Conservation (phyloP, 1,140 invertebrate species). For the Heliconius melpomene region DNA sequence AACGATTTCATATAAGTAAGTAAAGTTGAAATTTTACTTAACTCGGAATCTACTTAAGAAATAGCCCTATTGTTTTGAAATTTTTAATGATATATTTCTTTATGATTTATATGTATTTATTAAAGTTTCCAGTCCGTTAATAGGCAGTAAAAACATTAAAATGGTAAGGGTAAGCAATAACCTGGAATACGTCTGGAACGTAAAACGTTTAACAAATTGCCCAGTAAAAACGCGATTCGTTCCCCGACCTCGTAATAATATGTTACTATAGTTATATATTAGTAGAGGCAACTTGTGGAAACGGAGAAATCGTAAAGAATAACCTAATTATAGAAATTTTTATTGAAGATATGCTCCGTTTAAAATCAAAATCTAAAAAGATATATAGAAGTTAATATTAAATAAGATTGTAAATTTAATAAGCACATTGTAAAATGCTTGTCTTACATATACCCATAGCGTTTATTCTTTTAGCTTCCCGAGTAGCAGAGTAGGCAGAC, state of each 20-base stretch:
- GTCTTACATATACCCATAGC: too few species aligned
- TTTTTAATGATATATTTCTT: neutral
- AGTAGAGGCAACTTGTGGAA: neutral
- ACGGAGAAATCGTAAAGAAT: neutral
- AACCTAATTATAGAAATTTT: neutral
- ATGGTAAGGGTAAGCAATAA: constrained; percentile 22
- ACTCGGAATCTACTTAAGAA: neutral
- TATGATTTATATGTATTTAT: constrained; percentile 16
- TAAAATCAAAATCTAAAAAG: too few species aligned
- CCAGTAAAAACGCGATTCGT: constrained; percentile 23
- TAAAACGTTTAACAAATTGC: constrained; percentile 30
- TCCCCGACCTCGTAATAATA: constrained; percentile 18
- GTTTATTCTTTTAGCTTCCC: too few species aligned
- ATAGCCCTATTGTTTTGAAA: neutral
- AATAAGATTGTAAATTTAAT: too few species aligned
- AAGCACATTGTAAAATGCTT: too few species aligned
- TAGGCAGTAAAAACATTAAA: constrained; percentile 31
- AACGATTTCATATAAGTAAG: too few species aligned
- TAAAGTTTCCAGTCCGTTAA: constrained; percentile 18
- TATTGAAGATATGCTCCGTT: neutral
- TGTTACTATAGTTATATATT: constrained; percentile 2
- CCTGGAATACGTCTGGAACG: constrained; percentile 25
- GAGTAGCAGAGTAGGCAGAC: too few species aligned
- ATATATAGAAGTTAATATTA: too few species aligned
- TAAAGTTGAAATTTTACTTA: neutral